Evolutionary conservation across 1,140 invertebrate genomes (phyloP), one percentile per base, ranked within the genome.

Genomic region (Wasmannia auropunctata): DNA sequence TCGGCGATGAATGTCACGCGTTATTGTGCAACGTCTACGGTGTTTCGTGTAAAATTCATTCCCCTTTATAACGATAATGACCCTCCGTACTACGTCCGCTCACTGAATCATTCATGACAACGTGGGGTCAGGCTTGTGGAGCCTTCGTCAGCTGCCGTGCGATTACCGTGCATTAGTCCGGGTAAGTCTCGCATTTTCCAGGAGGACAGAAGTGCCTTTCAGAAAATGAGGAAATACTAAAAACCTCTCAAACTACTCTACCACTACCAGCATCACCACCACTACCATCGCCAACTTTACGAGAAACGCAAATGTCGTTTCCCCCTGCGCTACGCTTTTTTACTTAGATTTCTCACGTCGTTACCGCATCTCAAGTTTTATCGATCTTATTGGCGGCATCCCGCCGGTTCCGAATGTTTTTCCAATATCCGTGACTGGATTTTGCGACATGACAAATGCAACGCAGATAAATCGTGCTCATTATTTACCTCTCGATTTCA

Each of bases 1-100:
- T n/a, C 14, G 65, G 51, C 79, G 79, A 83, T 83, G 51, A 83
- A 83, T 83, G 79, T 72, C 67, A 58, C 67, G 79, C 79, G 79
- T 83, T 83, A 83, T 83, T 83, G 79, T 67, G 37, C 79, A 72
- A 28, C 51, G 49, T 70, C 67, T 74, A 65, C 63, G 8, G 63
- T 86, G 58, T 60, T 75, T 83, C 87, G 76, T 86, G 86, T 80
- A 89, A 89, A 90, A 91, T 91, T 88, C 88, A 91, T 91, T 77
- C 67, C 58, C 85, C 77, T 85, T 90, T 91, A 88, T 84, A 91
- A 91, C 86, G 89, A 91, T 91, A 91, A 91, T 90, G 86, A 88
- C 84, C 85, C 90, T 88, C 54, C 77, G 63, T 76, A 62, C 77
- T 75, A 58, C 60, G 79, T 83, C 86, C 79, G 74, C 80, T 69